Base-by-base conservation (phyloP, 30 jellyfish, hydroid and myxozoan genomes). In the Sanderia malayensis region DNA sequence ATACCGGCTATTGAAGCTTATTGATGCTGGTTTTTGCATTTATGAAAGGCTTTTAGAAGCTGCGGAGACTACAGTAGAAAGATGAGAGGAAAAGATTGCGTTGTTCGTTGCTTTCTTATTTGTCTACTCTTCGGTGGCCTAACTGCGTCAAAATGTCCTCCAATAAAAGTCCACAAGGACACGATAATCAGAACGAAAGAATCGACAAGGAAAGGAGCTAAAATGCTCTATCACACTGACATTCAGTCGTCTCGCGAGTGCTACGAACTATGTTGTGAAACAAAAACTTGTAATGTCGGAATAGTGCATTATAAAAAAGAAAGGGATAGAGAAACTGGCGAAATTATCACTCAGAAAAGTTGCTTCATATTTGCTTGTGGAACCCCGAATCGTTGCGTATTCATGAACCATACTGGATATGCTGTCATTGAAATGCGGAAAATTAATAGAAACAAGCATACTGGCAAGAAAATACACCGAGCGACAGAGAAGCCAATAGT, bases 301-400 rank as follows among this genome's bases (percentile, higher is more conserved):
- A 71, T 85, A 18, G 60, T 85, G 76, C 91, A 83, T 45, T 85
- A 74, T 72, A 71, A 63, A 13, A 69, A 73, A 32, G 82, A 57
- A 4, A 44, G 30, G 23, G 78, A 60, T 58, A 52, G 22, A 19
- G 8, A 8, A 46, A 34, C 21, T n/a, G 84, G 85, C 19, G 73
- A 58, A 0, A 33, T 28, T 13, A 53, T 52, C 44, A 46, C 86
- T 25, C 20, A 7, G 49, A 75, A 74, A 58, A 74, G 67, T 2
- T 85, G 95, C 34, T 85, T 68, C 78, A 22, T 85, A 1, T 85
- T 85, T 65, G 86, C 84, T 21, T 85, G 95, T 46, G 80, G 84
- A 6, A 10, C 77, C 6, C 95, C 95, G 19, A 74, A 53, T 60
- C 83, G 71, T 33, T 85, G 95, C 74, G 30, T 46, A 15, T 85